Evolutionary conservation across 1,140 invertebrate genomes (phyloP), one percentile per base, ranked within the genome.

Genomic region (Drosophila erecta): DNA sequence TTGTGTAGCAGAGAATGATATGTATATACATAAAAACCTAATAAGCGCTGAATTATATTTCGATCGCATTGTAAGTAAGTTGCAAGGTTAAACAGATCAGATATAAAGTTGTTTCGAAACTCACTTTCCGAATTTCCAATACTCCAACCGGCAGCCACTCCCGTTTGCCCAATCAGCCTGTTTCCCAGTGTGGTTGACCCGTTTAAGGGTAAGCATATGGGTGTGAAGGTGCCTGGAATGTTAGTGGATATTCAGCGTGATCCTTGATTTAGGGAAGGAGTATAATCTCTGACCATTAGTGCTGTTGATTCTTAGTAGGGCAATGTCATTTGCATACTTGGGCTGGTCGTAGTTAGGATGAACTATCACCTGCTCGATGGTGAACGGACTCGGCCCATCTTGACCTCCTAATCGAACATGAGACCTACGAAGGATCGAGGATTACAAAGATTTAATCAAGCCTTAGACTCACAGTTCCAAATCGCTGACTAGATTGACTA

Each of bases 271-370:
- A 5, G 4, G 11, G 0, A 27, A 17, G 6, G 0, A 8, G 7
- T 0, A 1, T 7, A 38, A n/a, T 0, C 0, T 40, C 66, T 64
- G 51, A 83, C 84, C 58, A 7, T 43, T 37, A 55, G 92, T 94
- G 74, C 37, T 74, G 17, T 69, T 71, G 1, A 92, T 64, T 17
- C 93, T 87, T 30, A 96, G 92, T 6, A 96, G 87, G 1, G 95
- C 95, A 46, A 96, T 94, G 78, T 96, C 96, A 76, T 96, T 94
- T 59, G 94, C 93, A 67, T 94, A 94, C 1, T 80, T 53, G 0
- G 94, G 94, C n/a, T 93, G 92, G 83, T 95, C 93, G 78, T 95
- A 96, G 30, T 91, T 72, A 2, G 93, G 74, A 80, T 96, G 95
- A 12, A 92, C 81, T 17, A 92, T 92, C 6, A 94, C 86, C 51